Evolutionary conservation across 2,888 invertebrate genomes (phyloP).

Genomic region (Hydrotaea diabolus): DNA sequence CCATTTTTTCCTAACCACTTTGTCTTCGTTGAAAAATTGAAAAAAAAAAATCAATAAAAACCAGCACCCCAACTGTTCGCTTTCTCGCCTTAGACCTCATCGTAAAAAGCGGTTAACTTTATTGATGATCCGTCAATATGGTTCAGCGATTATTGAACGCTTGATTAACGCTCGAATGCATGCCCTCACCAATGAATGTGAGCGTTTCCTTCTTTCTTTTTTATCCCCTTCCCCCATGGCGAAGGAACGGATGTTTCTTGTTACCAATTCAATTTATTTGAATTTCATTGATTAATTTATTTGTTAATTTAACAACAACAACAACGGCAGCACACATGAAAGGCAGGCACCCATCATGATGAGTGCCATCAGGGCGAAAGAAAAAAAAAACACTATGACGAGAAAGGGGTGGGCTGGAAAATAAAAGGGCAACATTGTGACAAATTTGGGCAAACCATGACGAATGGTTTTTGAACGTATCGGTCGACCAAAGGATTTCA

Average conservation of each 20-base stretch:
- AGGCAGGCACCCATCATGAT: not conserved
- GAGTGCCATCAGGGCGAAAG: not conserved
- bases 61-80: not conserved
- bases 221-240: not conserved
- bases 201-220: not conserved
- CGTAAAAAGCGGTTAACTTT: conserved; percentile 10
- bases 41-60: not conserved
- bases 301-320: conserved; percentile 30
- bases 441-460: conserved; percentile 16
- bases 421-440: conserved; percentile 8
- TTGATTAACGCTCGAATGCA: not conserved
- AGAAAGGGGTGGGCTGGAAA: not conserved
- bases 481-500: not conserved
- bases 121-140: conserved; percentile 10
- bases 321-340: too few relatives aligned
- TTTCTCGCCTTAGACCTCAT: not conserved
- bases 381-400: not conserved
- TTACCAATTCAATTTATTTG: conserved; percentile 49
- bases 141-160: conserved; percentile 11
- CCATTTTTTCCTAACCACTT: not conserved
- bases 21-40: not conserved
- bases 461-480: not conserved
- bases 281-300: conserved; percentile 39
- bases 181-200: not conserved
- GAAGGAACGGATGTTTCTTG: conserved; percentile 33